Conservation (phyloP, 2,888 invertebrate genomes). For the Drosophila fungiperda region DNA sequence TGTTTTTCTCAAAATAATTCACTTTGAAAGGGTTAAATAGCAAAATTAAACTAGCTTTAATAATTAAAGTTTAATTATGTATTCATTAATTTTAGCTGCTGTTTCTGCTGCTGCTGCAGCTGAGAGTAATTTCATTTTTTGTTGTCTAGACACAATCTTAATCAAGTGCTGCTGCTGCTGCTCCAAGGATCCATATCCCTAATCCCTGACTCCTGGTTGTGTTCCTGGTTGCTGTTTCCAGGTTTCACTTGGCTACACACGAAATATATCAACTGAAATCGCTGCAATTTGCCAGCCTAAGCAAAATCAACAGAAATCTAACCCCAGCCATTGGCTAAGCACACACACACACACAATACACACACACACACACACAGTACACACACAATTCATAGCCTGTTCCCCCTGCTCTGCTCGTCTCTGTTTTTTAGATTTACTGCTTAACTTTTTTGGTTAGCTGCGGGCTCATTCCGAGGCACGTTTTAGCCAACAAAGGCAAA, state of each 20-base stretch:
- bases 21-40: neutral
- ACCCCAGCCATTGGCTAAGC: slow-evolving; percentile 6
- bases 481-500: slow-evolving; percentile 51
- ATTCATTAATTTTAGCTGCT: neutral
- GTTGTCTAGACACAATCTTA: slow-evolving; percentile 29
- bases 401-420: slow-evolving; percentile 23
- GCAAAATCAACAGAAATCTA: slow-evolving; percentile 46
- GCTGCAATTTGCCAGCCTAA: slow-evolving; percentile 54
- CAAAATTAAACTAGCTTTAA: slow-evolving; percentile 6
- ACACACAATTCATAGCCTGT: slow-evolving; percentile 10
- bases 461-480: slow-evolving; percentile 51
- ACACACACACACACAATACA: slow-evolving; percentile 17
- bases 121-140: slow-evolving; percentile 10
- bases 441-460: slow-evolving; percentile 65
- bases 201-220: neutral
- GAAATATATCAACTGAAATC: slow-evolving; percentile 55
- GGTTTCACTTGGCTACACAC: slow-evolving; percentile 36
- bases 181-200: neutral
- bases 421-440: slow-evolving; percentile 72
- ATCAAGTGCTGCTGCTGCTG: slow-evolving; percentile 21
- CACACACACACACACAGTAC: neutral
- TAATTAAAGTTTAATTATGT: slow-evolving; percentile 2
- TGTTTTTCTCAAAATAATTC: neutral
- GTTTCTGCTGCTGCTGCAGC: neutral
- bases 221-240: neutral